Base-by-base conservation (phyloP, 2,797 vertebrate species). In the Sternarchorhynchus goeldii region DNA sequence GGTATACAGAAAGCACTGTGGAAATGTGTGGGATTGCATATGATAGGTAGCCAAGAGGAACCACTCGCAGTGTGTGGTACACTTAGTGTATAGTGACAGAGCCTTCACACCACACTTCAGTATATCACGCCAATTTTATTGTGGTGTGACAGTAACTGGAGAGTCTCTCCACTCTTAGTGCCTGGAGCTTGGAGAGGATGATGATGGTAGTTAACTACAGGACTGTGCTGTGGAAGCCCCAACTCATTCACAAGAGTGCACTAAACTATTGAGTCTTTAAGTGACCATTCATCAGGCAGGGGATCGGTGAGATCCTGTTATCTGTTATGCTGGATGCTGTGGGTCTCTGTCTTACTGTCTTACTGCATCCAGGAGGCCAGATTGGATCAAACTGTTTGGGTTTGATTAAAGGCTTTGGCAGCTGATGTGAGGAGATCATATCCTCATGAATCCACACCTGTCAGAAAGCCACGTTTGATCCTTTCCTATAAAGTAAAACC, bases 401-500 rank as follows among this genome's bases (percentile, higher is more conserved):
- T 80, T 58, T 34, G 66, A 4, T 39, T 70, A 12, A 36, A 60
- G 73, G 29, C 2, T 58, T 50, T 77, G 74, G 79, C 62, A 10
- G n/a, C n/a, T 17, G 62, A 76, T 73, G 62, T 76, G 68, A 60
- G 25, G 63, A 60, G 63, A 73, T 0, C 31, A 31, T 55, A 60
- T 32, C 20, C 60, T 53, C 39, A 53, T 65, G 55, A 72, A 53
- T 67, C 67, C 62, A 67, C 55, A 73, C 62, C 74, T 81, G 79
- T 34, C n/a, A 73, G 53, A 2, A 53, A 73, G 56, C 7, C 60
- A 20, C 16, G 12, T 76, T 67, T 72, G 62, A 81, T 76, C 68
- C 60, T 64, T 31, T 77, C 73, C 53, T 76, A 50, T 50, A 56
- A 67, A 32, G 58, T 31, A 56, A 25, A 70, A 84, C 83, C 85